Conservation (phyloP, 2,113 vertebrate species). For the Mohoua ochrocephala region DNA sequence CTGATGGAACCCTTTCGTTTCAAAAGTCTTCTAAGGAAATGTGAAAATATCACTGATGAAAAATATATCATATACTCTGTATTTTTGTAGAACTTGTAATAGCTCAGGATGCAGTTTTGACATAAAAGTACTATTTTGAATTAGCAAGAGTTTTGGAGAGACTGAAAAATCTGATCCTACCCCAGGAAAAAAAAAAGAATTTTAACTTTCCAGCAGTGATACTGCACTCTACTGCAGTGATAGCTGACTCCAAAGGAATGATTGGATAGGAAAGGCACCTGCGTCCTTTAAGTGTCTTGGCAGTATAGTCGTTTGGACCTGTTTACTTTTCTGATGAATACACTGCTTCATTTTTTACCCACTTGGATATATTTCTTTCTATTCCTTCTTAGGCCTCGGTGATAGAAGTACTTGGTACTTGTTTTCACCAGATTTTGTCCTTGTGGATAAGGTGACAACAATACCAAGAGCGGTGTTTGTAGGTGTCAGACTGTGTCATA, state of each 20-base stretch:
- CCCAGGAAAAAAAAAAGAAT: neutral
- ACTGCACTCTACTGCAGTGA: neutral
- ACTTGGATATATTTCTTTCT: neutral
- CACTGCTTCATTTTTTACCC: neutral
- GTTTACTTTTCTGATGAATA: neutral
- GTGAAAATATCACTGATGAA: neutral
- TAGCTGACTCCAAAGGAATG: neutral
- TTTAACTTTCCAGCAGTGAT: neutral
- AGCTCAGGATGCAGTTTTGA: neutral
- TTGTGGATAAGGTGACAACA: neutral
- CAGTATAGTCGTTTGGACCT: neutral
- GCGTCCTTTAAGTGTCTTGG: neutral
- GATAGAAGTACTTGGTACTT: neutral
- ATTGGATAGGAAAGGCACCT: neutral
- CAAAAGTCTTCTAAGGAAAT: neutral
- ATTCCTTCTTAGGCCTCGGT: neutral
- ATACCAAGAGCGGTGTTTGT: neutral
- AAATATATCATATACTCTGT: neutral
- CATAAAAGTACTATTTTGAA: neutral
- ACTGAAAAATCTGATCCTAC: neutral
- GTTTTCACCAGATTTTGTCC: neutral
- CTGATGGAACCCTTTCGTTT: neutral
- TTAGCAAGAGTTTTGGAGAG: neutral
- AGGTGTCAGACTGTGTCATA: neutral
- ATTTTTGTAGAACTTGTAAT: neutral